Evolutionary conservation across 2,888 invertebrate genomes (phyloP).

Genomic region (Rutpela maculata): DNA sequence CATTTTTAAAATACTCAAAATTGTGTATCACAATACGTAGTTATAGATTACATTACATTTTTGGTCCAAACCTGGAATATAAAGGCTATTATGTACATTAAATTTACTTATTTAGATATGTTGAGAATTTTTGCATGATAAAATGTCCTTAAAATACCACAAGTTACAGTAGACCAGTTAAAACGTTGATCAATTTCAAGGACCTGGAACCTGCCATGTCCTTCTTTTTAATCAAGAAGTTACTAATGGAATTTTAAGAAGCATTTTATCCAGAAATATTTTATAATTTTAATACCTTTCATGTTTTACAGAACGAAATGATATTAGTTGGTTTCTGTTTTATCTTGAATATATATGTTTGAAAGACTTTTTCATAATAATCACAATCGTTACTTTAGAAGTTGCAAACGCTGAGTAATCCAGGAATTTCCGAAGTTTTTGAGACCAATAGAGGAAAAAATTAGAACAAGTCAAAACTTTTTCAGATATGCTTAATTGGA

Average conservation of each 20-base stretch:
- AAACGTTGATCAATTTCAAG: not conserved
- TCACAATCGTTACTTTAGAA: not conserved
- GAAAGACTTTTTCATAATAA: conserved; percentile 4
- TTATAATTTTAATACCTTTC: conserved; percentile 3
- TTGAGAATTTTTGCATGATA: conserved; percentile 13
- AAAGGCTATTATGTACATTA: conserved; percentile 47
- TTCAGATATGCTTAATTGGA: too few species aligned
- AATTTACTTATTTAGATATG: conserved; percentile 29
- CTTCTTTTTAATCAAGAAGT: not conserved
- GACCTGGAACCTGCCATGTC: not conserved
- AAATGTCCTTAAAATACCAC: not conserved
- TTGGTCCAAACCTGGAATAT: conserved; percentile 59
- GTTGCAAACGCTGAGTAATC: not conserved
- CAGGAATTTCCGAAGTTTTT: too few species aligned
- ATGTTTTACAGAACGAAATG: conserved; percentile 2
- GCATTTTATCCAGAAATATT: not conserved
- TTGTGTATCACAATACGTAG: conserved; percentile 58
- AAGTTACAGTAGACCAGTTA: too few species aligned
- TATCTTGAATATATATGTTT: not conserved
- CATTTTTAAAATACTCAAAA: conserved; percentile 27
- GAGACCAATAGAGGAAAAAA: too few species aligned
- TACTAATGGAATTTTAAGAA: not conserved
- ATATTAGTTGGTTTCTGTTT: not conserved
- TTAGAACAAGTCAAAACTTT: too few species aligned
- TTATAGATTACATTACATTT: conserved; percentile 48